Evolutionary conservation across 2,797 vertebrate species (phyloP).

Genomic region (Spizella passerina): DNA sequence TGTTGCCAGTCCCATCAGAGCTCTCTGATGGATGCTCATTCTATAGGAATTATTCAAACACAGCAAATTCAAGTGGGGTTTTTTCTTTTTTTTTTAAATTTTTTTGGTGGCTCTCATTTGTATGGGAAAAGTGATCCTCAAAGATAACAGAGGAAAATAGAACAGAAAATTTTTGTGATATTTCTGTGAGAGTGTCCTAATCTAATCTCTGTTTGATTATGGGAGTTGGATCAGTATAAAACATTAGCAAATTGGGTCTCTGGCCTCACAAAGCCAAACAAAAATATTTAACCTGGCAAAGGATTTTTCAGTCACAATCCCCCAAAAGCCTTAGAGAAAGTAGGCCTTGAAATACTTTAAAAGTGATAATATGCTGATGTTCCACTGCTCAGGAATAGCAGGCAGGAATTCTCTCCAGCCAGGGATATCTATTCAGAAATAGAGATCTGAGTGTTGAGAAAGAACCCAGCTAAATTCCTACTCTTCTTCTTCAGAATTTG

Average conservation of each 20-base stretch:
- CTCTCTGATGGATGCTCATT: not conserved
- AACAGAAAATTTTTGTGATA: not conserved
- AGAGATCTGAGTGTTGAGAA: not conserved
- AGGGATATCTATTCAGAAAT: not conserved
- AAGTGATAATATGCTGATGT: not conserved
- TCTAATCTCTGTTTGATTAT: conserved; percentile 47
- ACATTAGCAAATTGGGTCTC: not conserved
- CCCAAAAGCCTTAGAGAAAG: not conserved
- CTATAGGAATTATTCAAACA: not conserved
- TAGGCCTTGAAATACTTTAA: not conserved
- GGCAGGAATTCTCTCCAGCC: not conserved
- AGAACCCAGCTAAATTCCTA: not conserved
- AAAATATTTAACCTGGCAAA: conserved; percentile 56
- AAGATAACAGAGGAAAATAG: not conserved
- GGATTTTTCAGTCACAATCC: not conserved
- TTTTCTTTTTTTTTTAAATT: not conserved
- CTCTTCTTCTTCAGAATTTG: not conserved
- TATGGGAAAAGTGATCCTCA: not conserved
- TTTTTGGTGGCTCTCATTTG: not conserved
- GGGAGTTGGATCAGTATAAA: not conserved
- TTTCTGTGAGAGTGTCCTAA: not conserved
- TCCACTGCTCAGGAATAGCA: not conserved
- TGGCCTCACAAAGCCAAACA: conserved; percentile 20
- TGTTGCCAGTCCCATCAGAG: not conserved
- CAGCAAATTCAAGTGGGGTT: not conserved